Conservation (phyloP, 2,797 vertebrate species). For the Xyrichtys novacula region DNA sequence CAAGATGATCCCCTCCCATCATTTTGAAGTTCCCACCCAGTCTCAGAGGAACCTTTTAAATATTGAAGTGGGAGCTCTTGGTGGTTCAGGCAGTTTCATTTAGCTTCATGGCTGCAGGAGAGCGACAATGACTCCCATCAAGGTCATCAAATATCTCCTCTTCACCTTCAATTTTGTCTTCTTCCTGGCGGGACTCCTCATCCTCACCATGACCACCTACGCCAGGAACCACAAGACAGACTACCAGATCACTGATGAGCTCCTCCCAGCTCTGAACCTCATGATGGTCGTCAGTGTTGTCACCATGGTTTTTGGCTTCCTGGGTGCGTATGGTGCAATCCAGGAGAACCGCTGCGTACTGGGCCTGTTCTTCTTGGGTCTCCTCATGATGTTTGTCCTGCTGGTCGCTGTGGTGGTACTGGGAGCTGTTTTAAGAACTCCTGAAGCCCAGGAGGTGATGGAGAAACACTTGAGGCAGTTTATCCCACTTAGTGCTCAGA, state of each 20-base stretch:
- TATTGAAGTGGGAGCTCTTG: background rate
- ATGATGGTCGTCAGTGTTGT: constrained; percentile 77
- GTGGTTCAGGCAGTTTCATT: background rate
- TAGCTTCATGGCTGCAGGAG: background rate
- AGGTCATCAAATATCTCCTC: constrained; percentile 28
- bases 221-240: background rate
- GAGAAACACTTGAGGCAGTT: constrained; percentile 21
- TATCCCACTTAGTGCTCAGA: constrained; percentile 20
- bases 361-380: constrained; percentile 83
- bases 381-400: constrained; percentile 81
- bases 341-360: constrained; percentile 84
- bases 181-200: constrained; percentile 12
- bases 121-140: constrained; percentile 20
- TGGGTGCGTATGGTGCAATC: constrained; percentile 18
- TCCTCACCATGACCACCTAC: background rate
- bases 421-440: constrained; percentile 69
- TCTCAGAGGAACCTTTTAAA: background rate
- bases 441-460: constrained; percentile 60
- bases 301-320: constrained; percentile 85
- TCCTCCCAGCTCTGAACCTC: constrained; percentile 39
- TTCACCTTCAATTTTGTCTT: constrained; percentile 39
- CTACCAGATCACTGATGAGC: constrained; percentile 8
- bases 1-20: too few relatives aligned
- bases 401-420: constrained; percentile 77
- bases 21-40: constrained; percentile 5